These are phyloP conservation scores for Stenopsyche tienmushanensis DNA, from an alignment of 1,140 invertebrate genomes.

Conservation along the genomic window DNA sequence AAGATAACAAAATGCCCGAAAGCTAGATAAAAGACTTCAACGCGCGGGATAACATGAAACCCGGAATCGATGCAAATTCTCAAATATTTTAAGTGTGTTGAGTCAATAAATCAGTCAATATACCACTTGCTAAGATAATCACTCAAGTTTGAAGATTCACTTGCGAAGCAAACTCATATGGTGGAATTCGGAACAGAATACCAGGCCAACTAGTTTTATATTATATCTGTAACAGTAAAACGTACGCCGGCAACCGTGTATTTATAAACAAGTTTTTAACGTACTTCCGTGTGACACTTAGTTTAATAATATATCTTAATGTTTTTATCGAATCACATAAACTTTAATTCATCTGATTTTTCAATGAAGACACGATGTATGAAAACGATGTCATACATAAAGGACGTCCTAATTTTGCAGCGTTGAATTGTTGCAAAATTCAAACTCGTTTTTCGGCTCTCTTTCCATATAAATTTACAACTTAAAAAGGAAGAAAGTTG, in stretches of 20 bases:
- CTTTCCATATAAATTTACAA: no score
- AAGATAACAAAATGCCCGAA: no score
- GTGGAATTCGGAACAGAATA: conserved; percentile 31
- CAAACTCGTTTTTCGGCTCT: no score
- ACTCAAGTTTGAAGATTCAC: conserved; percentile 9
- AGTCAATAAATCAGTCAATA: conserved; percentile 4
- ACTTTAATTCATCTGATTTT: no score
- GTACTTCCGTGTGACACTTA: conserved; percentile 24
- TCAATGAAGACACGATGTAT: no score
- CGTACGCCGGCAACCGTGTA: neutral
- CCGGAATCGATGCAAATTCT: neutral
- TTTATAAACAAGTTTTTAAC: conserved; percentile 15
- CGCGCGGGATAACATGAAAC: neutral
- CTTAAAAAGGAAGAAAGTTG: no score
- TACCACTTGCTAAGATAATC: neutral
- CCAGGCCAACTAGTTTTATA: conserved; percentile 29
- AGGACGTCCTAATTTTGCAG: no score
- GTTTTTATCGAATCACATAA: no score
- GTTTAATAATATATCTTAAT: no score
- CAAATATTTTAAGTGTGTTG: conserved; percentile 1
- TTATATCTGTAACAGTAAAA: conserved; percentile 35
- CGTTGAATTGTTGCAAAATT: no score
- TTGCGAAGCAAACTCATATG: neutral
- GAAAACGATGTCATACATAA: no score
- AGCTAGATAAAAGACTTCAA: neutral